These are phyloP conservation scores for Hipparchia semele DNA, from an alignment of 2,888 invertebrate genomes.

Conservation along the genomic window DNA sequence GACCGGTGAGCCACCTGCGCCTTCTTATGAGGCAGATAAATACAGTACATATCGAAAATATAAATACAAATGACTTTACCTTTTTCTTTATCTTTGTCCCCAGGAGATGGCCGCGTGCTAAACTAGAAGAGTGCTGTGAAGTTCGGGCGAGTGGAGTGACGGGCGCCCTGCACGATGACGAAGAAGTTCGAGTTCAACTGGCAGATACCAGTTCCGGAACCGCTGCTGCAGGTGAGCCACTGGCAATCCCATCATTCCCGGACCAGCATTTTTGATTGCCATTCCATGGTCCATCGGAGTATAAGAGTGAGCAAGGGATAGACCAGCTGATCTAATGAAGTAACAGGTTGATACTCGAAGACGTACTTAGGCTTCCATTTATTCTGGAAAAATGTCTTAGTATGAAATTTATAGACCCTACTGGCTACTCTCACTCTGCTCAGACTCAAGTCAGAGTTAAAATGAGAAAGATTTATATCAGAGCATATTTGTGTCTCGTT, in stretches of 20 bases:
- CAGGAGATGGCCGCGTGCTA: conserved; percentile 61
- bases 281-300: neutral
- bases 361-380: too few species aligned
- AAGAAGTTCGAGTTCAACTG: conserved; percentile 99
- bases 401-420: too few species aligned
- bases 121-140: conserved; percentile 32
- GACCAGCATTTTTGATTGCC: too few species aligned
- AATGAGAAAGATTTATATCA: too few species aligned
- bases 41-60: too few species aligned
- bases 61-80: neutral
- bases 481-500: too few species aligned
- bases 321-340: neutral
- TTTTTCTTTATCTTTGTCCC: conserved; percentile 41
- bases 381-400: too few species aligned
- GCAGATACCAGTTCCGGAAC: conserved; percentile 97
- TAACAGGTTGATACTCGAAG: too few species aligned
- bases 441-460: too few species aligned
- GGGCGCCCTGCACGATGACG: conserved; percentile 87
- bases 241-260: neutral
- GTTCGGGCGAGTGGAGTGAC: conserved; percentile 46
- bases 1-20: too few species aligned
- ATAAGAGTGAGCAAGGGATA: neutral
- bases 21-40: too few species aligned
- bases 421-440: too few species aligned
- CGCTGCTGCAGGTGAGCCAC: conserved; percentile 80